Evolutionary conservation across 2,888 invertebrate genomes (phyloP).

Genomic region (Galerucella calmariensis): DNA sequence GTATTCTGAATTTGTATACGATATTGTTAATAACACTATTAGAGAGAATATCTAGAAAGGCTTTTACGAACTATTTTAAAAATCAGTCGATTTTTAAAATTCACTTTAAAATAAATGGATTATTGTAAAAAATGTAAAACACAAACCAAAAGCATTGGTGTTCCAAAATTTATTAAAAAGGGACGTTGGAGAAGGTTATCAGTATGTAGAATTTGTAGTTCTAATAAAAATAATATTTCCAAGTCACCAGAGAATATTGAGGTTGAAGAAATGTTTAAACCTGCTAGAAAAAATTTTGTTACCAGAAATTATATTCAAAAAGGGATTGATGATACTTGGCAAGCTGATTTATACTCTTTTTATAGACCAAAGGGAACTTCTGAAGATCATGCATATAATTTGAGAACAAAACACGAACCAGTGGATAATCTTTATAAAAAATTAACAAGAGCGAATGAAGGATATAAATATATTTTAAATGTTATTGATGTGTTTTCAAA

Average conservation of each 20-base stretch:
- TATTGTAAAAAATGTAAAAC: neutral
- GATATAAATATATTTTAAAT: conserved; percentile 6
- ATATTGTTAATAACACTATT: conserved; percentile 15
- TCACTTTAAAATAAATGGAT: too few species aligned
- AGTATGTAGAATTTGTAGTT: neutral
- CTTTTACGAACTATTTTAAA: too few species aligned
- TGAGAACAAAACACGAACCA: conserved; percentile 12
- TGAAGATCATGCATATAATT: conserved; percentile 17
- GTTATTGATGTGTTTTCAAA: neutral
- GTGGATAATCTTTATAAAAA: conserved; percentile 5
- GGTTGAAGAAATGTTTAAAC: conserved; percentile 18
- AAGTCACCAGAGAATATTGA: conserved; percentile 12
- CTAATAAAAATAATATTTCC: conserved; percentile 12
- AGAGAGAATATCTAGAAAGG: neutral
- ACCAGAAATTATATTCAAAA: conserved; percentile 24
- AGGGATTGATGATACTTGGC: conserved; percentile 27
- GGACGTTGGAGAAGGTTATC: neutral
- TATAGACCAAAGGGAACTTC: conserved; percentile 11
- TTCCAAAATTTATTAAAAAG: neutral
- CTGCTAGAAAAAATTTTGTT: conserved; percentile 20
- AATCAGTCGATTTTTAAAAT: too few species aligned
- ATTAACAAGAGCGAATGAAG: neutral
- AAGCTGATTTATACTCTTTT: conserved; percentile 16
- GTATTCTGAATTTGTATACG: conserved; percentile 21
- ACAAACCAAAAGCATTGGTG: neutral